A percentile compares a stretch with the other conserved stretches of the same genome.
Evolutionary conservation across 2,797 vertebrate species (phyloP).

Genomic region (Cyclopterus lumpus): DNA sequence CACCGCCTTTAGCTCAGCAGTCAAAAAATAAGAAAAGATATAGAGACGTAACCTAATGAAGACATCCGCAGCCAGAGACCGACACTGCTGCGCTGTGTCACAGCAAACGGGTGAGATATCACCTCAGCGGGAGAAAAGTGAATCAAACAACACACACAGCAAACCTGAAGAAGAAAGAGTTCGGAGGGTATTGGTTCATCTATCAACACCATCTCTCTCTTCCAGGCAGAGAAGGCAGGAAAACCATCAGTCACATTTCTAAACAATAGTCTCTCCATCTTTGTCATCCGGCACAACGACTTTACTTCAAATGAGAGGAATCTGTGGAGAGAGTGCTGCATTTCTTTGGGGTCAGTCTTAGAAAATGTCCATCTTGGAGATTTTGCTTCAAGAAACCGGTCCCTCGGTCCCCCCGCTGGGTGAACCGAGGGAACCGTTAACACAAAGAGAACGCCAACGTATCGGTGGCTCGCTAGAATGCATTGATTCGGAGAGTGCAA

Average conservation of each 20-base stretch:
- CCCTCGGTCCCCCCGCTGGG: conserved; percentile 46
- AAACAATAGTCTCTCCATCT: conserved; percentile 81
- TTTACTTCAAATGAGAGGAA: conserved; percentile 82
- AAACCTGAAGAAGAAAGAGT: conserved; percentile 72
- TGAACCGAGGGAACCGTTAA: conserved; percentile 51
- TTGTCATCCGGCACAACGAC: conserved; percentile 77
- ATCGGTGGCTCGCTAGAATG: conserved; percentile 49
- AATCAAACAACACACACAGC: conserved; percentile 76
- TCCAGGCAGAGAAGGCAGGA: conserved; percentile 73
- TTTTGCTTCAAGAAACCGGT: conserved; percentile 53
- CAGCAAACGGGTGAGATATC: conserved; percentile 73
- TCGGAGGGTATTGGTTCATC: conserved; percentile 78
- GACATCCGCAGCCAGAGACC: conserved; percentile 57
- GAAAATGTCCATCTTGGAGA: conserved; percentile 54
- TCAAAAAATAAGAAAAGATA: conserved; percentile 23
- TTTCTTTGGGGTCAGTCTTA: conserved; percentile 56
- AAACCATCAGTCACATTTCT: conserved; percentile 85
- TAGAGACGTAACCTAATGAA: conserved; percentile 67
- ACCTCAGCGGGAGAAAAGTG: conserved; percentile 71
- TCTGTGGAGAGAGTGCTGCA: conserved; percentile 62
- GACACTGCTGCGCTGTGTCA: conserved; percentile 50
- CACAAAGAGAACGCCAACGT: conserved; percentile 60
- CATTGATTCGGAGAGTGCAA: conserved; percentile 70
- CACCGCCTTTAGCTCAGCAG: conserved; percentile 44
- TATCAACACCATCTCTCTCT: conserved; percentile 81